Evolutionary conservation across 2,797 vertebrate genomes (phyloP), one percentile per base, ranked within the genome.

Genomic region (Amniataba percoides): DNA sequence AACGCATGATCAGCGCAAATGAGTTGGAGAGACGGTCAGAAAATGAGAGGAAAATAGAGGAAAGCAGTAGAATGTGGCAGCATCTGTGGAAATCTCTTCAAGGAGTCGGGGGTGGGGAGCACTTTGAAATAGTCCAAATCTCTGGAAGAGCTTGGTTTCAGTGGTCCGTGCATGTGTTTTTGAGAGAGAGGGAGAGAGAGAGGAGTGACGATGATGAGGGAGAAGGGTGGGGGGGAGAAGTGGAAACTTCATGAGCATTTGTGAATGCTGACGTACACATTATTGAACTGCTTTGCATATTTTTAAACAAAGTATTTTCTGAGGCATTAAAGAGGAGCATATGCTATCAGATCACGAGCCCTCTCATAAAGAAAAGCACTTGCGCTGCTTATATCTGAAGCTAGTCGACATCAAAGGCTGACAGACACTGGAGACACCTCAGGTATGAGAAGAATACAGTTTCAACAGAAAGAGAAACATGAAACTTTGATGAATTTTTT

Each of bases 61-160:
- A 87, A 88, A 80, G 76, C 56, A 82, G 74, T 18, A 88, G 88
- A 93, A 91, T 91, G 90, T 92, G 90, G 91, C 91, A 93, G 84
- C 86, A 74, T 87, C 83, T 92, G 87, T 93, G 89, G 92, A 92
- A 91, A 94, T 88, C 79, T 85, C 78, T 75, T 80, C 53, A 88
- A 86, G 71, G 74, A 89, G 77, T 82, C 71, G 61, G 81, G 87
- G 86, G 85, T 62, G 83, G 86, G 87, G 83, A 79, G 80, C 1
- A n/a, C 80, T 63, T 80, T 73, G 74, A 83, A 85, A 74, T 74
- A 76, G 85, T 90, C 86, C 73, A 92, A 87, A 90, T 90, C 86
- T 88, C 84, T 94, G 87, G 87, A 90, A 91, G 91, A 91, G 88
- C 87, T 92, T 63, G 67, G 87, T 88, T 93, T 90, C 88, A 93